Percentiles rank a stretch among this genome's conserved stretches.
phyloP scores from a whole-genome alignment of 1,140 invertebrate species.

The Lasioglossum albipes region DNA sequence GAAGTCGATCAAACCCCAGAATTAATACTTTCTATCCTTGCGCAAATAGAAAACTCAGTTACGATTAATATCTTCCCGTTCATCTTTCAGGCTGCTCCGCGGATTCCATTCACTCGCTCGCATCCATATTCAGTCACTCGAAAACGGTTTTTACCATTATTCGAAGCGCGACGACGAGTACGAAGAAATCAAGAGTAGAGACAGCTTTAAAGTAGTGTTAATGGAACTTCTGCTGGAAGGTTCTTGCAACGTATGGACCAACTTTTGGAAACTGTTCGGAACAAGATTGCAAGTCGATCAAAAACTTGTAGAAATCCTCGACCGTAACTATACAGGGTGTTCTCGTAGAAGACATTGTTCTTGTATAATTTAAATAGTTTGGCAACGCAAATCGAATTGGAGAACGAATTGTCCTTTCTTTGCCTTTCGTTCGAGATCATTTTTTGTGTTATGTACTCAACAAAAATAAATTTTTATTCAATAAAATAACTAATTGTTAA shows the following conservation, averaged over 20 bases:
- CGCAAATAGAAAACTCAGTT: constrained; percentile 4
- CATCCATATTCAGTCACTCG: not conserved
- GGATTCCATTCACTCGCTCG: not conserved
- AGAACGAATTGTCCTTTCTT: no score
- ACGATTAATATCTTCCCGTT: not conserved
- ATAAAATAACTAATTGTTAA: no score
- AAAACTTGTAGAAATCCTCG: not conserved
- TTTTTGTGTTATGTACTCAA: no score
- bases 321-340: not conserved
- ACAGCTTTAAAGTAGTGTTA: not conserved
- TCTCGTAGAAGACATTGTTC: no score
- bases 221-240: not conserved
- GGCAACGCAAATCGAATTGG: no score
- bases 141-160: not conserved
- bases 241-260: not conserved
- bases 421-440: no score
- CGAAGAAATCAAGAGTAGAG: not conserved
- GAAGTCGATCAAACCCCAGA: constrained; percentile 11
- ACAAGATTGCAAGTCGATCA: not conserved
- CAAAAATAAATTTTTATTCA: no score
- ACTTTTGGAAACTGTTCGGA: not conserved
- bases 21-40: constrained; percentile 27
- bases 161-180: not conserved
- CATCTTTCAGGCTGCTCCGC: not conserved
- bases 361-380: no score